These are phyloP conservation scores for Polyploca ridens DNA, from an alignment of 2,888 invertebrate genomes.

Conservation along the genomic window DNA sequence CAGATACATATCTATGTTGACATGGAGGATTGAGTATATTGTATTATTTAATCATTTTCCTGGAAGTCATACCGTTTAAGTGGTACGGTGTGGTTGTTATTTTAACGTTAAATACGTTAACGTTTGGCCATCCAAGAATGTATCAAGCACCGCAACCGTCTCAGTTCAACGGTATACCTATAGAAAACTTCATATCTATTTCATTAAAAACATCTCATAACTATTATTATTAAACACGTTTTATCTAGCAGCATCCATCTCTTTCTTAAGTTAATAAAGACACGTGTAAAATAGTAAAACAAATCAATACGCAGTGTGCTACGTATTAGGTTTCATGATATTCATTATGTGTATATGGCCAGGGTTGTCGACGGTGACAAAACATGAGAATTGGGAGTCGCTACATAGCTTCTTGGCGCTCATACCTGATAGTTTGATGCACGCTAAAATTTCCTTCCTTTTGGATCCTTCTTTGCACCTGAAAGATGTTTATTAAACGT, in stretches of 20 bases:
- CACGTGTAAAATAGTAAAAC: slow-evolving; percentile 23
- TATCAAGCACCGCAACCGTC: neutral
- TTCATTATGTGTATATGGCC: slow-evolving; percentile 86
- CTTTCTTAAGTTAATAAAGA: slow-evolving; percentile 4
- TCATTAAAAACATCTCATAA: neutral
- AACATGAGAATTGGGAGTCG: slow-evolving; percentile 82
- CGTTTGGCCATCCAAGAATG: no score
- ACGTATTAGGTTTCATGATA: slow-evolving; percentile 54
- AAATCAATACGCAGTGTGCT: slow-evolving; percentile 40
- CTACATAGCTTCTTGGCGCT: slow-evolving; percentile 68
- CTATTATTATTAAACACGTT: neutral
- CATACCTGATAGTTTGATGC: slow-evolving; percentile 77
- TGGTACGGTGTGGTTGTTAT: neutral
- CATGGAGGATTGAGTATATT: neutral
- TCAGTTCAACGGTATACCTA: neutral
- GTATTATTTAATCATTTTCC: neutral
- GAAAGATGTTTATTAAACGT: slow-evolving; percentile 25
- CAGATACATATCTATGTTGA: neutral
- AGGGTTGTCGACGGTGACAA: slow-evolving; percentile 85
- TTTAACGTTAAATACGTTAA: neutral
- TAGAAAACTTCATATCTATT: neutral
- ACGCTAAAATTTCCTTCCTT: slow-evolving; percentile 72
- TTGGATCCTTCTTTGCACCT: slow-evolving; percentile 75
- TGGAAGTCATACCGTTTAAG: neutral
- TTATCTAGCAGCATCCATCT: no score